These are phyloP conservation scores for Papio anubis DNA, from an alignment of 2,113 vertebrate species.

Conservation along the genomic window DNA sequence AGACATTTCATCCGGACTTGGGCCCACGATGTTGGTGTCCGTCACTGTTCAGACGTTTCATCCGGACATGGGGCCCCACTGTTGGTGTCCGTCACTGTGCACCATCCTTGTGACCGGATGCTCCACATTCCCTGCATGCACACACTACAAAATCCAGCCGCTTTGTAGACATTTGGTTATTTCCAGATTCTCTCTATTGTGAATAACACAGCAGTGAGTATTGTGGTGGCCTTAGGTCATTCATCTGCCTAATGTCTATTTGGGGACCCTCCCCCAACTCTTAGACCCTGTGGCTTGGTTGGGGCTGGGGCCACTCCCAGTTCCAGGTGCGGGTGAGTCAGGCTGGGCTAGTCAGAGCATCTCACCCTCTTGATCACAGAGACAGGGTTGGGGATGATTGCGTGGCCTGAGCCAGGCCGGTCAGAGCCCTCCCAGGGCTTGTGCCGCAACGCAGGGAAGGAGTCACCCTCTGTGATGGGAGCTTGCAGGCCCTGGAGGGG, in stretches of 20 bases:
- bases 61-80: too few relatives aligned
- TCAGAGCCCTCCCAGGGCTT: neutral
- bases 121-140: too few relatives aligned
- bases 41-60: too few relatives aligned
- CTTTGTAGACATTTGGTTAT: fast-evolving
- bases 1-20: too few relatives aligned
- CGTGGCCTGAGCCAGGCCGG: neutral
- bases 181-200: neutral
- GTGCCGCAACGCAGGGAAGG: fast-evolving
- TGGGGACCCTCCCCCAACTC: neutral
- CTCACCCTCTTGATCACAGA: neutral
- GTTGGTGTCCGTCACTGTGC: too few relatives aligned
- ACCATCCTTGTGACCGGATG: too few relatives aligned
- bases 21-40: too few relatives aligned
- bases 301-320: neutral
- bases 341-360: neutral
- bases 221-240: neutral
- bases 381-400: too few relatives aligned
- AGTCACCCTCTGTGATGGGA: neutral
- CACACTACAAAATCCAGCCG: neutral
- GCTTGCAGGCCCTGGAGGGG: neutral
- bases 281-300: fast-evolving
- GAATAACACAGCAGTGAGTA: fast-evolving
- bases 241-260: fast-evolving
- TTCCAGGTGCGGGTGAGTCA: neutral